These are phyloP conservation scores for Zaprionus lineosus DNA, from an alignment of 2,888 invertebrate genomes.

Conservation along the genomic window DNA sequence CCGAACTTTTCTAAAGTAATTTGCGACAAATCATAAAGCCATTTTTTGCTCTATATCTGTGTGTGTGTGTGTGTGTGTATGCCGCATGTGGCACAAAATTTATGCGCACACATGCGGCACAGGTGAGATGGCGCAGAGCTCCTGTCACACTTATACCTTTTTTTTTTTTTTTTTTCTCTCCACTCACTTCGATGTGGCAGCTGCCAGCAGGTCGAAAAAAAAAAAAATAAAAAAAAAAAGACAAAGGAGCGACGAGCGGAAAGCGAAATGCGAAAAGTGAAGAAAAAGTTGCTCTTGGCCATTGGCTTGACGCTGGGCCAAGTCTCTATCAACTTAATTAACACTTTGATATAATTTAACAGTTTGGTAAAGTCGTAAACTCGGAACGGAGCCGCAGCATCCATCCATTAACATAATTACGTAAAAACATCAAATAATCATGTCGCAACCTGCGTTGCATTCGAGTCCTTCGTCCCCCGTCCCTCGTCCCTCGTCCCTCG, in stretches of 20 bases:
- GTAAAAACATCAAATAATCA: conserved; percentile 67
- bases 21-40: conserved; percentile 73
- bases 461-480: background rate
- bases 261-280: background rate
- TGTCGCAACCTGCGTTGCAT: conserved; percentile 55
- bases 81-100: conserved; percentile 59
- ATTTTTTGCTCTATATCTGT: conserved; percentile 35
- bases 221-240: no score
- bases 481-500: background rate
- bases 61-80: conserved; percentile 8
- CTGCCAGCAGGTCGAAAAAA: conserved; percentile 26
- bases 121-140: conserved; percentile 46
- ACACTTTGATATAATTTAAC: conserved; percentile 72
- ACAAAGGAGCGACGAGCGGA: conserved; percentile 20
- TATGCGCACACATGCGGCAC: conserved; percentile 63
- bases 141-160: conserved; percentile 5
- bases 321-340: conserved; percentile 61
- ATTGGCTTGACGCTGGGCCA: conserved; percentile 1
- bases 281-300: conserved; percentile 36
- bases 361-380: conserved; percentile 55
- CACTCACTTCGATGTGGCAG: conserved; percentile 38
- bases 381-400: conserved; percentile 47
- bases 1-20: conserved; percentile 71
- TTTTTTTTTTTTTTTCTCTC: conserved; percentile 7
- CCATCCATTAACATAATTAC: conserved; percentile 70